These are phyloP conservation scores for Vanessa tameamea DNA, from an alignment of 1,140 invertebrate genomes.

Conservation along the genomic window DNA sequence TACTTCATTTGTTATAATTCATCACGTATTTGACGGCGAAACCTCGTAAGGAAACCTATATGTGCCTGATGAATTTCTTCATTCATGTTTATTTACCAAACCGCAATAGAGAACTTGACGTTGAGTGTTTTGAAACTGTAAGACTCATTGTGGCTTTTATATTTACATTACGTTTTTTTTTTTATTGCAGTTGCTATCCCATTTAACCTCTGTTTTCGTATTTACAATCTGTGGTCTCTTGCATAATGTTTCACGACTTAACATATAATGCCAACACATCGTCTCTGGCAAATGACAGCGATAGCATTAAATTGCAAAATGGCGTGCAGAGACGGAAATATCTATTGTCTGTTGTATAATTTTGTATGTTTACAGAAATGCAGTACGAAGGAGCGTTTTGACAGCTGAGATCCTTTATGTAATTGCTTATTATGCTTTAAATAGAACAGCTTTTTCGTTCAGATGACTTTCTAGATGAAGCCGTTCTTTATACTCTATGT, in stretches of 20 bases:
- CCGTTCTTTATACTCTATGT: no score
- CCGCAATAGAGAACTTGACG: no score
- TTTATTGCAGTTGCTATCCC: background rate
- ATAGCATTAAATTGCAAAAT: conserved; percentile 13
- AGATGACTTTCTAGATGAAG: background rate
- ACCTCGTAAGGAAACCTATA: no score
- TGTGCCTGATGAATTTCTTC: no score
- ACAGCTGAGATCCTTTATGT: background rate
- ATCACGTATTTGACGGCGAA: no score
- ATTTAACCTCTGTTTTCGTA: background rate
- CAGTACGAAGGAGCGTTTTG: background rate
- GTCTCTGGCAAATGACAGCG: conserved; percentile 7
- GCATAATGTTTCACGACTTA: conserved; percentile 18
- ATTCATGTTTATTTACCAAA: no score
- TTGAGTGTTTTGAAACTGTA: no score
- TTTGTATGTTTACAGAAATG: background rate
- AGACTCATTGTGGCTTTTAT: no score
- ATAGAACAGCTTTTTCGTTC: background rate
- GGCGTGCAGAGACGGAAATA: conserved; percentile 4
- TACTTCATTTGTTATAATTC: no score
- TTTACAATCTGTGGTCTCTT: conserved; percentile 1
- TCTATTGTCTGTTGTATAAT: conserved; percentile 10
- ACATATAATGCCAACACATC: background rate
- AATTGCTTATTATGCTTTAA: background rate
- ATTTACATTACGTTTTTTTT: no score